These are phyloP conservation scores for Xestia c-nigrum DNA, from an alignment of 2,888 invertebrate species.

Conservation along the genomic window DNA sequence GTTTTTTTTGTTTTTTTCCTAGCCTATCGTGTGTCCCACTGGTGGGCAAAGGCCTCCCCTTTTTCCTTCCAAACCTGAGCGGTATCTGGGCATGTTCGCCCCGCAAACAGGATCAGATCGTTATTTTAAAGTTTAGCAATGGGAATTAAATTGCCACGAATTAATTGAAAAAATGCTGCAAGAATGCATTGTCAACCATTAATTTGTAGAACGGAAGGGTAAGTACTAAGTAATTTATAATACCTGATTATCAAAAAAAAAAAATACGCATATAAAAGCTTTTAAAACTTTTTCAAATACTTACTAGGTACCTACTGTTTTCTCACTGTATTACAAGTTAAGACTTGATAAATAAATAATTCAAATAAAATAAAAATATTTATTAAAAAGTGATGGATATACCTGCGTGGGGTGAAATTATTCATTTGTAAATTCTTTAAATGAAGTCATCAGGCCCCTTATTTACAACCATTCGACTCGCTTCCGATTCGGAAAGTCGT, in stretches of 20 bases:
- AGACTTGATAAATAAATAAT: background rate
- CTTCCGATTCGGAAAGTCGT: no score
- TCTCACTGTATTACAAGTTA: background rate
- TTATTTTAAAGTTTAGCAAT: background rate
- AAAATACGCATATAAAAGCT: background rate
- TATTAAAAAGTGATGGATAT: background rate
- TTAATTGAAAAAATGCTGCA: background rate
- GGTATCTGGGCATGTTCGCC: no score
- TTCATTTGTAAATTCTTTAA: background rate
- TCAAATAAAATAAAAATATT: background rate
- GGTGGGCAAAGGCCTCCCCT: no score
- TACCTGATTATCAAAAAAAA: background rate
- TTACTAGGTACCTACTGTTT: background rate
- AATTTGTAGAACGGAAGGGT: background rate
- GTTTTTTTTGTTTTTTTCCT: no score
- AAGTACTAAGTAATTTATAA: background rate
- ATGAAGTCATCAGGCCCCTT: no score
- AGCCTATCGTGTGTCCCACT: no score
- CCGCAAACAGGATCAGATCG: no score
- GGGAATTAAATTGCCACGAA: background rate
- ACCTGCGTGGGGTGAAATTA: background rate
- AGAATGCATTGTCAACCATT: background rate
- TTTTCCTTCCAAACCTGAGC: no score
- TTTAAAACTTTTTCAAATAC: background rate
- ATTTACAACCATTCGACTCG: no score